Conservation (phyloP, 2,113 vertebrate genomes). For the Calyptommatus sinebrachiatus region DNA sequence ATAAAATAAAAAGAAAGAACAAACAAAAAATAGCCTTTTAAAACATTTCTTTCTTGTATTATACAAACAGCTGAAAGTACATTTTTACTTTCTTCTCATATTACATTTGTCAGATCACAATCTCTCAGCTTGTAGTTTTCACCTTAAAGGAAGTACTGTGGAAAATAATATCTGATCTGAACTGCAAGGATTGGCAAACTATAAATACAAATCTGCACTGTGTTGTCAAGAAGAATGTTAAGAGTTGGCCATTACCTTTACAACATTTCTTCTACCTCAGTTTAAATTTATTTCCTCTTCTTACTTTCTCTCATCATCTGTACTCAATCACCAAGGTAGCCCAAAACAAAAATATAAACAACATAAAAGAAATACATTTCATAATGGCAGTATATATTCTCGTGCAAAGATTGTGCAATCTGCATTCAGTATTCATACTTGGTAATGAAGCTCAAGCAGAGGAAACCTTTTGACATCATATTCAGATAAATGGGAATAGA, state of each 20-base stretch:
- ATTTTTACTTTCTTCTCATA: neutral
- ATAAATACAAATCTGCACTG: neutral
- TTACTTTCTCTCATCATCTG: neutral
- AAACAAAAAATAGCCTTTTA: neutral
- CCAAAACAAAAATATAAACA: neutral
- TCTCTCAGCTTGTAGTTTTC: neutral
- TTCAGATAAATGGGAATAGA: too few species aligned
- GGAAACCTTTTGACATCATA: too few species aligned
- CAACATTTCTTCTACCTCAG: neutral
- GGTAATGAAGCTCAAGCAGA: too few species aligned
- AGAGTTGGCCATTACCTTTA: neutral
- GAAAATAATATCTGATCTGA: neutral
- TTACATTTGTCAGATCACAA: neutral
- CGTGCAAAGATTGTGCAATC: too few species aligned
- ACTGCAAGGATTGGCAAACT: neutral
- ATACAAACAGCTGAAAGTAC: constrained; percentile 13
- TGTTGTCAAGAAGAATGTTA: neutral
- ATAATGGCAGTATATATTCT: neutral
- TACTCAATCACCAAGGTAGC: neutral
- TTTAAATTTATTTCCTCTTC: neutral
- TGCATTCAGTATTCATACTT: too few species aligned
- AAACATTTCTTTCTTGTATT: constrained; percentile 4
- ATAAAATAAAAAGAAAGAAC: neutral
- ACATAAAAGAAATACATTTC: neutral
- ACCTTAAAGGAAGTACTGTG: neutral